phyloP scores from a whole-genome alignment of 1,140 invertebrate genomes.

The Hypothenemus hampei region DNA sequence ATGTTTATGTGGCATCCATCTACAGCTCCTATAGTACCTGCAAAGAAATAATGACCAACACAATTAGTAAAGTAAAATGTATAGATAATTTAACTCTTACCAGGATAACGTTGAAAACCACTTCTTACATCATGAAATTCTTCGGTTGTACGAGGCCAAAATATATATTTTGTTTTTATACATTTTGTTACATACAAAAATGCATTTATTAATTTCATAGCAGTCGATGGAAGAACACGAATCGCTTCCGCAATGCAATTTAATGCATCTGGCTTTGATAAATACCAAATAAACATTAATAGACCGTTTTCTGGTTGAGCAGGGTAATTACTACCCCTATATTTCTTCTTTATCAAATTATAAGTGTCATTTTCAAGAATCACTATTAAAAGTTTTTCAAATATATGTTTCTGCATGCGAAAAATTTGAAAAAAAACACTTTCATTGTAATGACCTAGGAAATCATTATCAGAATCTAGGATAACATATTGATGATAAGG shows the following conservation, averaged over 20 bases:
- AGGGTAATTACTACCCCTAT: background rate
- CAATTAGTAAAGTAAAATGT: background rate
- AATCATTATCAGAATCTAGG: too few relatives aligned
- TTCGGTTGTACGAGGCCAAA: background rate
- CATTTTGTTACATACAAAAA: too few relatives aligned
- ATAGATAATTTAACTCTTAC: background rate
- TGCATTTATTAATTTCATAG: too few relatives aligned
- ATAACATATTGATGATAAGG: too few relatives aligned
- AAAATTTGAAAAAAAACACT: background rate
- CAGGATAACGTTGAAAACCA: background rate
- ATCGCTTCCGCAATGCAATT: background rate
- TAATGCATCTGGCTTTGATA: background rate
- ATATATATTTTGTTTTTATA: background rate
- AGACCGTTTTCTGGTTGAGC: background rate
- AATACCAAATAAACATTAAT: background rate
- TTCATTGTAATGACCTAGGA: too few relatives aligned
- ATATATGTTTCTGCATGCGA: background rate
- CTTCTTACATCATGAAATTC: background rate
- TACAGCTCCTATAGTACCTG: conserved; percentile 1
- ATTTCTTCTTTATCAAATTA: background rate
- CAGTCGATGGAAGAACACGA: background rate
- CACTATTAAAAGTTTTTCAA: background rate
- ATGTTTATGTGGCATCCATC: conserved; percentile 8
- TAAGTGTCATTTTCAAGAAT: background rate
- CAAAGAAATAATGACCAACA: background rate